Evolutionary conservation across 2,797 vertebrate species (phyloP).

Genomic region (Cetoscarus ocellatus): DNA sequence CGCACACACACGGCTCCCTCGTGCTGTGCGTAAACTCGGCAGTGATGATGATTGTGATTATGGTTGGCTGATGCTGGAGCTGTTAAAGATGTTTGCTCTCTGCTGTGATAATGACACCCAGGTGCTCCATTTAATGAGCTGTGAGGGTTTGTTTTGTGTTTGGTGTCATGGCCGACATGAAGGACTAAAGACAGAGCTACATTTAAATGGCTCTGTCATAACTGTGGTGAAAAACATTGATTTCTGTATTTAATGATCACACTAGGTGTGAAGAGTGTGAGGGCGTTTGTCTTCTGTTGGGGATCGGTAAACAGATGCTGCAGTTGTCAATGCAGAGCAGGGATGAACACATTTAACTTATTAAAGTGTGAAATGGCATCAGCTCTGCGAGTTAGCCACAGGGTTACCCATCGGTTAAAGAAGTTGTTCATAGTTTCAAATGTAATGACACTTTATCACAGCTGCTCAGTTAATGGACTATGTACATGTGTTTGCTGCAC

Average conservation of each 20-base stretch:
- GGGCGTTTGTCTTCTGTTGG: too few relatives aligned
- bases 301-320: too few relatives aligned
- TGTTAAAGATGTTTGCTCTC: slow-evolving; percentile 54
- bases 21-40: slow-evolving; percentile 12
- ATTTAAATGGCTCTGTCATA: slow-evolving; percentile 13
- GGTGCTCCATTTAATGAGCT: slow-evolving; percentile 63
- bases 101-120: slow-evolving; percentile 73
- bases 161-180: background rate
- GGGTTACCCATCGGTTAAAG: too few relatives aligned
- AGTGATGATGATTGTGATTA: slow-evolving; percentile 48
- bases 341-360: too few relatives aligned
- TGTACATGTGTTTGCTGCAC: too few relatives aligned
- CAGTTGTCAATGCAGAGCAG: too few relatives aligned
- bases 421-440: too few relatives aligned
- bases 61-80: slow-evolving; percentile 48
- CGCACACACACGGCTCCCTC: slow-evolving; percentile 13
- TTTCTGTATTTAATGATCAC: slow-evolving; percentile 4
- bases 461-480: too few relatives aligned
- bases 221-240: background rate
- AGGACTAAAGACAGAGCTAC: background rate
- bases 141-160: slow-evolving; percentile 30
- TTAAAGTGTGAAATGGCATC: too few relatives aligned
- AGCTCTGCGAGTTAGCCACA: too few relatives aligned
- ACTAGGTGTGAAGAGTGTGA: too few relatives aligned
- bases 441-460: too few relatives aligned